Evolutionary conservation across 2,797 vertebrate species (phyloP), one percentile per base, ranked within the genome.

Genomic region (Peromyscus attwateri): DNA sequence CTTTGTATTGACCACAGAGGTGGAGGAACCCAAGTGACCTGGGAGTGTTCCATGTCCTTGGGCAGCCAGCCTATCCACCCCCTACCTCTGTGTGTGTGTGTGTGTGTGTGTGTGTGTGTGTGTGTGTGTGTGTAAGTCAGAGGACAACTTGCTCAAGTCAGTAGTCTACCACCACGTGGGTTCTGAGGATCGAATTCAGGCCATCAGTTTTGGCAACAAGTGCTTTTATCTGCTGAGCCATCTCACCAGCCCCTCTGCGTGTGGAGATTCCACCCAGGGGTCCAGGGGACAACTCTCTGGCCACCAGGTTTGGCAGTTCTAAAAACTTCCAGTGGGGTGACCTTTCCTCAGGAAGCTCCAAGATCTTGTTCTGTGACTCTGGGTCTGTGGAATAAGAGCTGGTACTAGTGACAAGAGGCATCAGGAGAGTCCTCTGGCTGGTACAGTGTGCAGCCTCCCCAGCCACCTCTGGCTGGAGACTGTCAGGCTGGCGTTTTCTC

Each of bases 401-500:
- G 70, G 71, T 37, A 0, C 29, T 75, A 29, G 7, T 4, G 70
- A 25, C 9, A 12, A 12, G 40, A 37, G 31, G 27, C 3, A 9
- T 9, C n/a, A 3, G 23, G 29, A 8, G 9, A 43, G 34, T 23
- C 55, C 13, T 11, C 16, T 6, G 43, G n/a, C 11, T 17, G 9
- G 62, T 17, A 49, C 25, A 4, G n/a, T 21, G 21, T 23, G 9
- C 37, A 23, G 8, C 34, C 62, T 60, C 71, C 17, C 4, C 1
- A 14, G 49, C 70, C 31, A 19, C 66, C 87, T 82, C 43, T 25
- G 49, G 62, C 83, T 49, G 57, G 81, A 91, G 95, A 82, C 46
- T 92, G 83, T 83, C 11, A 97, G 88, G 88, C 52, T 64, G 96
- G n/a, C 37, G 1, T 29, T 94, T 93, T 95, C 97, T 96, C 96